Evolutionary conservation across 2,113 vertebrate species (phyloP), one percentile per base, ranked within the genome.

Genomic region (Abramis brama): DNA sequence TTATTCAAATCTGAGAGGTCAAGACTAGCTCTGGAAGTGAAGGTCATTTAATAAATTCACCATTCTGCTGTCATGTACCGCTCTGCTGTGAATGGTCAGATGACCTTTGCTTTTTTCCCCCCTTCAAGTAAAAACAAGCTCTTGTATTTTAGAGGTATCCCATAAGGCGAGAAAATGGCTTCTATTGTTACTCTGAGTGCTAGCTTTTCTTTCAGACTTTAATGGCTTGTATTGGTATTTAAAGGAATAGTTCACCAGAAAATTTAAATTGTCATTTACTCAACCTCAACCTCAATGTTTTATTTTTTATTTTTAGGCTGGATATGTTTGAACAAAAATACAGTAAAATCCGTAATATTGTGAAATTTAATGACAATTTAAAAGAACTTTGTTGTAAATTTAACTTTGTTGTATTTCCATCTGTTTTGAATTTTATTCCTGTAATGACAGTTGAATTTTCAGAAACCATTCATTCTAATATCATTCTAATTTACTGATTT

Each of bases 11-110:
- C 79, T 57, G 86, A 89, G 60, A 33, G 76, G 88, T 90, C 91
- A 91, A 92, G 92, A 91, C 90, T 91, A 88, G n/a, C 82, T 90
- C 87, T 90, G 91, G 88, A 86, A 82, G 73, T 93, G 90, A 94
- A 94, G 92, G 93, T 93, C 91, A 91, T 17, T 13, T 43, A 43
- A 13, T 36, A 82, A 39, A 86, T 47, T 62, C 39, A n/a, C 43
- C 79, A 59, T 0, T 11, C 52, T 7, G 13, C 55, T 60, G 33
- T 79, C 55, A 39, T 79, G 21, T n/a, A 71, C 68, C 9, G 4
- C 9, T 79, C 33, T 39, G 55, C 55, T 60, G 10, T 36, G 33
- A 43, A 21, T 39, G 33, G 55, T 79, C 33, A 60, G 9, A 25
- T 60, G 55, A 25, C 2, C 76, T 78, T 78, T 36, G 8, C 17